These are phyloP conservation scores for Formica selysi DNA, from an alignment of 1,140 invertebrate species.

Conservation along the genomic window DNA sequence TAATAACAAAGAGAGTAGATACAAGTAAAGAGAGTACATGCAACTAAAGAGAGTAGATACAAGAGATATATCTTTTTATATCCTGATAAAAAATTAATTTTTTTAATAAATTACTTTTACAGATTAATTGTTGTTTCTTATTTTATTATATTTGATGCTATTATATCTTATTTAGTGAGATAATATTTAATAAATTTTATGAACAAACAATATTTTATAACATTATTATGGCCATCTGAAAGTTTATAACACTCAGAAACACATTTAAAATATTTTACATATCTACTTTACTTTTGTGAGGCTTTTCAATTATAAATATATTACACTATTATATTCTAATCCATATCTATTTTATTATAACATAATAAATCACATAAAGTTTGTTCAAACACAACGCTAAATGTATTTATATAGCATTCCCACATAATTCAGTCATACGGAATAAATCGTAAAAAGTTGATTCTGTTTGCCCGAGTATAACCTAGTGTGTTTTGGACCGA, in stretches of 20 bases:
- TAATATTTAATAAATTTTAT: neutral
- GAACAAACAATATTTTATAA: conserved; percentile 5
- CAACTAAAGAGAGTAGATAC: neutral
- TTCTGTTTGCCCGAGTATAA: conserved; percentile 62
- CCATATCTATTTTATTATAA: neutral
- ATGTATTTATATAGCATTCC: conserved; percentile 1
- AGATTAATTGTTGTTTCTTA: neutral
- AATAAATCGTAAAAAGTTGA: conserved; percentile 55
- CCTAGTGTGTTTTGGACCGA: conserved; percentile 62
- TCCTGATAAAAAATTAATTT: neutral
- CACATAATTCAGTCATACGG: neutral
- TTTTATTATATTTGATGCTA: conserved; percentile 19
- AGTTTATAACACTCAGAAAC: neutral
- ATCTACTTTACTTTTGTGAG: neutral
- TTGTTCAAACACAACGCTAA: neutral
- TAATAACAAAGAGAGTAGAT: neutral
- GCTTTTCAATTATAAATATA: neutral
- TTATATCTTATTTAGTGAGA: neutral
- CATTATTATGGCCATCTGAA: neutral
- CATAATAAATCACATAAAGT: neutral
- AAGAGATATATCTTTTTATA: neutral
- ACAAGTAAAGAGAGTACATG: neutral
- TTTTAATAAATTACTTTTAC: neutral
- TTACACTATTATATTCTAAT: neutral
- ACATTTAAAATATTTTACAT: conserved; percentile 23